phyloP scores from a whole-genome alignment of 2,113 vertebrate species.

The Sarotherodon lohbergeri region DNA sequence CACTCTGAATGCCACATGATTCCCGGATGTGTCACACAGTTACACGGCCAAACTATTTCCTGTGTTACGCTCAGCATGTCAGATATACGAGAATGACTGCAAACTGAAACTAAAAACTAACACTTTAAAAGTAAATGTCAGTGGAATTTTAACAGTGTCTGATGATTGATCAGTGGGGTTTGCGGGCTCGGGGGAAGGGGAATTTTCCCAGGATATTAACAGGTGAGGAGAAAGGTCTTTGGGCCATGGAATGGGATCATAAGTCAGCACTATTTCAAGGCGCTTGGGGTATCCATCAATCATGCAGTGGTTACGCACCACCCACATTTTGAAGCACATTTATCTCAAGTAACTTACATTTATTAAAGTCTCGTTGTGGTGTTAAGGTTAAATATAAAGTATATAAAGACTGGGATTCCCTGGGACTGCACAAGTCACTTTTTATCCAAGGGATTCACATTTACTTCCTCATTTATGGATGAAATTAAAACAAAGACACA shows the following conservation, averaged over 20 bases:
- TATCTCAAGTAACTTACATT: background rate
- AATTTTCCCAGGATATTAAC: background rate
- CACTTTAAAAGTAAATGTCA: background rate
- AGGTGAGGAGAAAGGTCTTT: background rate
- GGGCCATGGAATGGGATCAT: background rate
- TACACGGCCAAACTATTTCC: background rate
- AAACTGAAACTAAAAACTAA: background rate
- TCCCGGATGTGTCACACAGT: background rate
- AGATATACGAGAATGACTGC: background rate
- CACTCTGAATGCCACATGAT: background rate
- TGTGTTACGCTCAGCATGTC: background rate
- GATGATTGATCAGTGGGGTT: background rate
- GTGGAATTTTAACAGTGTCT: background rate
- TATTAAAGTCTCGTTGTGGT: background rate
- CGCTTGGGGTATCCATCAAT: background rate
- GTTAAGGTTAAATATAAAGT: background rate
- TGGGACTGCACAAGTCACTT: background rate
- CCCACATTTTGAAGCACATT: background rate
- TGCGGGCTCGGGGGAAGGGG: rapidly evolving
- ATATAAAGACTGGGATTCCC: background rate
- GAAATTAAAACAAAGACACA: constrained; percentile 4
- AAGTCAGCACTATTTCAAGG: background rate
- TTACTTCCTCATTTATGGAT: background rate
- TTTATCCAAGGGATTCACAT: background rate
- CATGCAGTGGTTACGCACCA: background rate